Evolutionary conservation across 30 jellyfish, hydroid and myxozoan species (phyloP).

Genomic region (Rhopilema esculentum): DNA sequence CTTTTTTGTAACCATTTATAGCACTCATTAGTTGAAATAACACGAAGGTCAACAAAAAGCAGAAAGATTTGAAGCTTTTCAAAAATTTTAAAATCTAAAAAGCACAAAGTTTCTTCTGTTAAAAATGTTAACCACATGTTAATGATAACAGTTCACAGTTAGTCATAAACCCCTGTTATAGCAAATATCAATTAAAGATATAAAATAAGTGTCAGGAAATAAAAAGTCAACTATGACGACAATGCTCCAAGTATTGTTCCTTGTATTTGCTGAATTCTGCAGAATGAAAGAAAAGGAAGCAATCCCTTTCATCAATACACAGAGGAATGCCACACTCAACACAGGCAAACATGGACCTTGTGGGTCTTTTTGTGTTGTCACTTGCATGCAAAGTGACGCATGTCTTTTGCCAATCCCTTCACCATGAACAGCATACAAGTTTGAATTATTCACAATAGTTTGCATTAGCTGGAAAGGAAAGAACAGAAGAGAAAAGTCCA

Average conservation of each 20-base stretch:
- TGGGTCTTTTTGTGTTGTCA: conserved; percentile 14
- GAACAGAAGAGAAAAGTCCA: neutral
- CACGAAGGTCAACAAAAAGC: neutral
- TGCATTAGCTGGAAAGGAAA: neutral
- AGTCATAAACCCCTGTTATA: neutral
- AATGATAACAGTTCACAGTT: neutral
- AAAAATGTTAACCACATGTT: neutral
- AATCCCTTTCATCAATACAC: conserved; percentile 25
- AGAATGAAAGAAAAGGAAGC: too few species aligned
- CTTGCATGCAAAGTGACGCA: too few species aligned
- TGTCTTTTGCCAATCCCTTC: neutral
- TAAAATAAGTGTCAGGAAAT: too few species aligned
- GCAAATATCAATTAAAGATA: neutral
- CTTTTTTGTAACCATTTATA: neutral
- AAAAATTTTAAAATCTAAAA: neutral
- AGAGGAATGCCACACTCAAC: conserved; percentile 17
- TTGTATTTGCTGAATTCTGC: conserved; percentile 9
- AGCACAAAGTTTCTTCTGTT: conserved; percentile 7
- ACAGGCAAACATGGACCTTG: conserved; percentile 13
- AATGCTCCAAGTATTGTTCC: conserved; percentile 10
- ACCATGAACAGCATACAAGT: neutral
- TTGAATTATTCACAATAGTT: neutral
- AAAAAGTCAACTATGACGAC: conserved; percentile 2
- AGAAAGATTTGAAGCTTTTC: neutral
- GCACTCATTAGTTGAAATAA: neutral